Evolutionary conservation across 2,888 invertebrate species (phyloP), one percentile per base, ranked within the genome.

Genomic region (Ornithoptera alexandrae): DNA sequence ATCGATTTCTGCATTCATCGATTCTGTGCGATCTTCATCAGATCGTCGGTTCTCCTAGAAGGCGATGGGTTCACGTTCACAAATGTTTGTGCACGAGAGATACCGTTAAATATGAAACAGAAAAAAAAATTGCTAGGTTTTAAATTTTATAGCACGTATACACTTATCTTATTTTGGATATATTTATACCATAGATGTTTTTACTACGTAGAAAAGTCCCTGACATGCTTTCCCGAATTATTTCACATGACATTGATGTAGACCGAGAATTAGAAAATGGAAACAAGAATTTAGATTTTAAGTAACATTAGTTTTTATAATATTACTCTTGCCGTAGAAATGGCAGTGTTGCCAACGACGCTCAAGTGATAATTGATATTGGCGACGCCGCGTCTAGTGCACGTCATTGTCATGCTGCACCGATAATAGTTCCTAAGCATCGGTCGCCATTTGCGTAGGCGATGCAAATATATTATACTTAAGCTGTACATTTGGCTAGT

Each of bases 321-420:
- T 64, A 50, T 62, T 42, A 42, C 57, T 57, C 65, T 36, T 65
- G 46, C 30, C 46, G 46, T 22, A 36, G 24, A 65, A 65, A 58
- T 60, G 46, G 30, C 22, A 22, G 39, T 78, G 81, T 85, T 88
- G 88, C 84, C 88, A 87, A 83, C 81, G 77, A 74, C 79, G 74
- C 74, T 80, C 77, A 80, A 82, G 82, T 81, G 83, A 84, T 83
- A 82, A 85, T 85, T 84, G 79, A 79, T 79, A 75, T 75, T 75
- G 91, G 90, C 90, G 90, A 87, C 91, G 81, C 80, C 78, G 80
- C 80, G 90, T 91, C 91, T 91, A 84, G 82, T 82, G 74, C 81
- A 81, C 77, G 81, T 81, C 76, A 87, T 88, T 89, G 83, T 84
- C 81, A 79, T 78, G 82, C 76, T 85, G 85, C 84, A 88, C 83